Percentiles rank a stretch among this genome's conserved stretches.
Evolutionary conservation across 2,797 vertebrate species (phyloP).

Genomic region (Esox lucius): DNA sequence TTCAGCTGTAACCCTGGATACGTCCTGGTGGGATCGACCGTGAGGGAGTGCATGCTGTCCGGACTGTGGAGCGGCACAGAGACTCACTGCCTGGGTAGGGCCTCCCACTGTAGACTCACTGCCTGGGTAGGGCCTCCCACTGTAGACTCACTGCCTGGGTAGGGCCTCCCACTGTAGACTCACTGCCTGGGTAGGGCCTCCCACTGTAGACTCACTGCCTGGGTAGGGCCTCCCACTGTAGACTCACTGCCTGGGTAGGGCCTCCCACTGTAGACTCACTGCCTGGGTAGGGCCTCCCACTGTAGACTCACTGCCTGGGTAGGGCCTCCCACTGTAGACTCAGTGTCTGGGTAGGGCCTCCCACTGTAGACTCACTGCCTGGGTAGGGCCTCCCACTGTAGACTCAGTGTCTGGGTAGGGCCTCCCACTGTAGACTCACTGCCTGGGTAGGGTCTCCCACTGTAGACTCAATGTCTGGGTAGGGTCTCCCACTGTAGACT

Average conservation of each 20-base stretch:
- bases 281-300: constrained; percentile 80
- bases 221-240: constrained; percentile 77
- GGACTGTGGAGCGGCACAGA: constrained; percentile 96
- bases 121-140: constrained; percentile 81
- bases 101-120: constrained; percentile 75
- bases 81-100: constrained; percentile 90
- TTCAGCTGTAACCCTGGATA: constrained; percentile 92
- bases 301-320: constrained; percentile 89
- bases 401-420: too few relatives aligned
- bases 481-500: constrained; percentile 42
- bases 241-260: constrained; percentile 89
- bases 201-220: constrained; percentile 75
- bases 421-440: too few relatives aligned
- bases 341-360: too few relatives aligned
- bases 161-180: background rate
- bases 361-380: too few relatives aligned
- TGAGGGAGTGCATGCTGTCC: constrained; percentile 92
- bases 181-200: too few relatives aligned
- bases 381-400: too few relatives aligned
- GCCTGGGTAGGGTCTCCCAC: too few relatives aligned
- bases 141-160: background rate
- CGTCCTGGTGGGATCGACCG: constrained; percentile 90
- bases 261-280: constrained; percentile 75
- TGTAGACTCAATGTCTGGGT: constrained; percentile 84
- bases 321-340: constrained; percentile 43